phyloP scores from a whole-genome alignment of 2,888 invertebrate species.

The Cremastinae sp. region DNA sequence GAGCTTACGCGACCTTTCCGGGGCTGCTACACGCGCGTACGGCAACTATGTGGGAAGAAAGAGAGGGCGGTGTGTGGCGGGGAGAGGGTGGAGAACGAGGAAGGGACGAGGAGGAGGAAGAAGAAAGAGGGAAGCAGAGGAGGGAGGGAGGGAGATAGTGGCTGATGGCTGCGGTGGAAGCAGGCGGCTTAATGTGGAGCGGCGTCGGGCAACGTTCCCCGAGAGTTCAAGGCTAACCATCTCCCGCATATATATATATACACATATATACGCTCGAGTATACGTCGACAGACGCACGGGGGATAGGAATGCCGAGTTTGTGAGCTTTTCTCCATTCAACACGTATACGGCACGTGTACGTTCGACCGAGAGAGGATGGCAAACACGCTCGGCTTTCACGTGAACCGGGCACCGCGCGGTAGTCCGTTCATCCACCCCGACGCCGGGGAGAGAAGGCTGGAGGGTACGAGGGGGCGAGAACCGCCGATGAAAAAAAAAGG shows the following conservation, averaged over 20 bases:
- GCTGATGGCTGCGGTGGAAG: slow-evolving; percentile 56
- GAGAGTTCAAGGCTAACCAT: slow-evolving; percentile 78
- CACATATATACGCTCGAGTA: not conserved
- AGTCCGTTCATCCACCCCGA: slow-evolving; percentile 39
- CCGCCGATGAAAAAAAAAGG: not conserved
- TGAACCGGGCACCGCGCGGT: slow-evolving; percentile 44
- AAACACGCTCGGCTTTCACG: slow-evolving; percentile 43
- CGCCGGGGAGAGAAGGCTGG: too few relatives aligned
- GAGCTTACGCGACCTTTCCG: not conserved
- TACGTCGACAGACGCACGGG: not conserved
- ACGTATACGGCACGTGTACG: slow-evolving; percentile 34
- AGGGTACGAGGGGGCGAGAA: too few relatives aligned
- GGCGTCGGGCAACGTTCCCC: slow-evolving; percentile 71
- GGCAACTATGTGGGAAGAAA: too few relatives aligned
- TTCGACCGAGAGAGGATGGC: slow-evolving; percentile 43
- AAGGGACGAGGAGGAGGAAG: slow-evolving; percentile 52
- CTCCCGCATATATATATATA: slow-evolving; percentile 52
- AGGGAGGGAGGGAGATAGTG: slow-evolving; percentile 47
- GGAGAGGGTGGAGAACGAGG: too few relatives aligned
- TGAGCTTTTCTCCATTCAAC: slow-evolving; percentile 52
- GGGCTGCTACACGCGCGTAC: not conserved
- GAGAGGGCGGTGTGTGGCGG: too few relatives aligned
- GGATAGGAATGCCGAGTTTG: slow-evolving; percentile 38
- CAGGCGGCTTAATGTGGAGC: slow-evolving; percentile 63
- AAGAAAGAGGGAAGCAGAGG: slow-evolving; percentile 60